phyloP scores from a whole-genome alignment of 2,113 vertebrate genomes.

The Tyto alba region DNA sequence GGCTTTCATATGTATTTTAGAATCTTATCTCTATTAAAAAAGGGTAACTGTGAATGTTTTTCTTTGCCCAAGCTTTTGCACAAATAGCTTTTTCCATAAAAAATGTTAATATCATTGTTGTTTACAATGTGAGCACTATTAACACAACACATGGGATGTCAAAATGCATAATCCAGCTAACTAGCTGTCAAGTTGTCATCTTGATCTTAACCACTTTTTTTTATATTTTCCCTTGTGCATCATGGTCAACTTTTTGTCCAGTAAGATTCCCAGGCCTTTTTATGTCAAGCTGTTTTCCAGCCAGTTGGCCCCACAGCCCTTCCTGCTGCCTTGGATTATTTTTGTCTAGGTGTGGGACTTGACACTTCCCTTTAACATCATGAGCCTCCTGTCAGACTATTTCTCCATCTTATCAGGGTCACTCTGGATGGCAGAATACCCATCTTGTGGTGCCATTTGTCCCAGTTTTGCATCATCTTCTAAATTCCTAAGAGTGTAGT shows the following conservation, averaged over 20 bases:
- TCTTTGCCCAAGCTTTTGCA: not conserved
- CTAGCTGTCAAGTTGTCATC: not conserved
- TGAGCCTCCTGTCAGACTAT: not conserved
- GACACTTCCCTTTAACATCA: not conserved
- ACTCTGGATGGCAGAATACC: not conserved
- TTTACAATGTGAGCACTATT: not conserved
- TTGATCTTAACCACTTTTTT: not conserved
- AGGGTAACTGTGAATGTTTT: fast-evolving
- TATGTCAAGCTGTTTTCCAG: not conserved
- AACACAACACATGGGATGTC: not conserved
- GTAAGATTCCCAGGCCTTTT: not conserved
- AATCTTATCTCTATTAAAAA: not conserved
- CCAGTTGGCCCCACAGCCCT: not conserved
- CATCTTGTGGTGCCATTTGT: not conserved
- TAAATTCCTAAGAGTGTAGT: not conserved
- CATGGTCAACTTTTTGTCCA: not conserved
- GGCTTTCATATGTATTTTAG: not conserved
- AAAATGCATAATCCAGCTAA: not conserved
- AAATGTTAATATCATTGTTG: not conserved
- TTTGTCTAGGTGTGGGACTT: not conserved
- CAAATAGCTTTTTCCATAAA: not conserved
- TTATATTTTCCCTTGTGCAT: not conserved
- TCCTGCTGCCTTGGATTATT: not conserved
- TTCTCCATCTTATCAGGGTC: not conserved
- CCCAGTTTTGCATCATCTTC: not conserved